Percentiles rank a stretch among this genome's conserved stretches.
Conservation (phyloP, 2,113 vertebrate species). For the Etheostoma cragini region DNA sequence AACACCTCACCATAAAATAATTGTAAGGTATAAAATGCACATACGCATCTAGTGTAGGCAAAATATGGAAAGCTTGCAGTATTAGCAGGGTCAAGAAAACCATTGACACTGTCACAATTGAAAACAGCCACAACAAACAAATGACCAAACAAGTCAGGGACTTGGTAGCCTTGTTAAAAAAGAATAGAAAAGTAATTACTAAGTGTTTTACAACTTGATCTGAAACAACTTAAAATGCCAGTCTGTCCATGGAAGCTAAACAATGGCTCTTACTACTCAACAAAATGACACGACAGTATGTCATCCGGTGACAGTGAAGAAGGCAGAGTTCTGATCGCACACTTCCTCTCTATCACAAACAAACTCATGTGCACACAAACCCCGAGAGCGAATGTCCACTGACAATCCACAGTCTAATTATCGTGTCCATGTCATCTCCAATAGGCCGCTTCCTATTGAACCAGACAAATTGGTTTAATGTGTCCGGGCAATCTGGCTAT, state of each 20-base stretch:
- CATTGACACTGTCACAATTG: conserved; percentile 22
- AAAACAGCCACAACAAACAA: conserved; percentile 1
- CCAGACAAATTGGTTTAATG: conserved; percentile 76
- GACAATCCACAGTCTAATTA: conserved; percentile 63
- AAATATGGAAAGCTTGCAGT: conserved; percentile 17
- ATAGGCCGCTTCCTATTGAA: conserved; percentile 66
- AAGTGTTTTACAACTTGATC: conserved; percentile 23
- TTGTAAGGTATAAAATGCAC: neutral
- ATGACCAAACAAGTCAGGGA: conserved; percentile 3
- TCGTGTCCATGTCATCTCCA: conserved; percentile 67
- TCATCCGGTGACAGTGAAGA: conserved; percentile 25
- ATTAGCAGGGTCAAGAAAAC: conserved; percentile 41
- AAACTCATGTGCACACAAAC: conserved; percentile 13
- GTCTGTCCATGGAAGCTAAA: conserved; percentile 20
- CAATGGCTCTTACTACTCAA: conserved; percentile 5
- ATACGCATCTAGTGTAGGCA: conserved; percentile 18
- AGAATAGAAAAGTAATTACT: conserved; percentile 48
- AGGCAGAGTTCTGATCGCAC: conserved; percentile 31
- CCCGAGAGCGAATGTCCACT: conserved; percentile 29
- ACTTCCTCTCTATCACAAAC: conserved; percentile 25
- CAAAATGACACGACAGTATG: conserved; percentile 15
- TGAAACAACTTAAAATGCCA: conserved; percentile 31
- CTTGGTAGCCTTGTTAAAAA: conserved; percentile 9
- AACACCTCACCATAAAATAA: neutral
- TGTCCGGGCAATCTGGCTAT: conserved; percentile 68